Evolutionary conservation across 2,888 invertebrate species (phyloP).

Genomic region (Oscheius onirici): DNA sequence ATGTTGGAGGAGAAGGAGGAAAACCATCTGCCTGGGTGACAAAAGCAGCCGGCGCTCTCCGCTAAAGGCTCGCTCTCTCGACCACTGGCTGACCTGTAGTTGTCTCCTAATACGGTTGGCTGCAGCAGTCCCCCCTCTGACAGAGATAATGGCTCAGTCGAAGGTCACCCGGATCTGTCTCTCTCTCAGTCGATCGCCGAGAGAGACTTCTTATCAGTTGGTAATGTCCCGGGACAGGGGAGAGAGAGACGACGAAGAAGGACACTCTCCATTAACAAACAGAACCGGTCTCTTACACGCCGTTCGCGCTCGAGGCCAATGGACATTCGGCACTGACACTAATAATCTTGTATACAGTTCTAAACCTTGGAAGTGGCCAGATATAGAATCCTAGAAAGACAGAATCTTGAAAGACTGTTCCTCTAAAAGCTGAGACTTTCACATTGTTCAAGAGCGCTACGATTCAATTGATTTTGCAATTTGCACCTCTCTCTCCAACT

Average conservation of each 20-base stretch:
- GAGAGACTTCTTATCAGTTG: not conserved
- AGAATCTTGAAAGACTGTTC: too few species aligned
- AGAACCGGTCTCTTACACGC: slow-evolving; percentile 16
- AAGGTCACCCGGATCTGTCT: slow-evolving; percentile 3
- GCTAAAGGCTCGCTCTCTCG: not conserved
- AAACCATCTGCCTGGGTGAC: slow-evolving; percentile 26
- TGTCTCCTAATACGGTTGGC: slow-evolving; percentile 26
- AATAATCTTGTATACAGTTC: too few species aligned
- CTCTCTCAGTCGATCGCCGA: not conserved
- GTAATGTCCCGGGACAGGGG: not conserved
- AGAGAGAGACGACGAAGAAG: not conserved
- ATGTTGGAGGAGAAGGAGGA: not conserved
- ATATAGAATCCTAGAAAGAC: too few species aligned
- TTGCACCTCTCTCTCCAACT: too few species aligned
- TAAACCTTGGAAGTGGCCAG: too few species aligned
- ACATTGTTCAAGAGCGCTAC: too few species aligned
- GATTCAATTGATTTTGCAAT: too few species aligned
- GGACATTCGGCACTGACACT: too few species aligned
- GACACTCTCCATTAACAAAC: slow-evolving; percentile 25
- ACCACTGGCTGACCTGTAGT: not conserved
- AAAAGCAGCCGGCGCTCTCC: not conserved
- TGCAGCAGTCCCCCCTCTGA: not conserved
- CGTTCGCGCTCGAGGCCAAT: too few species aligned
- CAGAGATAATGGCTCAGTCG: slow-evolving; percentile 7
- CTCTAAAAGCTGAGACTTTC: too few species aligned